A percentile compares a stretch with the other conserved stretches of the same genome.
phyloP scores from a whole-genome alignment of 2,888 invertebrate species.

The Aquatica leii region DNA sequence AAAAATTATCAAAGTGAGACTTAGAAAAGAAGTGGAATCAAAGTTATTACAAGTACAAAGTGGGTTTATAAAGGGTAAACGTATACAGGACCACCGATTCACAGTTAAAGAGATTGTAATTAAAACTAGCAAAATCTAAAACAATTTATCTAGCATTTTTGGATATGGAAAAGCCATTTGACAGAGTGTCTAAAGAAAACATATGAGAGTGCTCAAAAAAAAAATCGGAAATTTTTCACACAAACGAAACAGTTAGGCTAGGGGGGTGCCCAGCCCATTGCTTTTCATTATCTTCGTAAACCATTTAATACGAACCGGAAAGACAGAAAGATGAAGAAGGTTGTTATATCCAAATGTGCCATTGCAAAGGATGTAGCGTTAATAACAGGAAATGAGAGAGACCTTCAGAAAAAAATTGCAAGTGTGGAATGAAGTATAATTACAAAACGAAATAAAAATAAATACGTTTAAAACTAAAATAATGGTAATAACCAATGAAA shows the following conservation, averaged over 20 bases:
- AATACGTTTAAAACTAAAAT: too few species aligned
- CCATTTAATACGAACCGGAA: conserved; percentile 6
- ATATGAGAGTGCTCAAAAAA: conserved; percentile 15
- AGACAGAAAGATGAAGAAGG: conserved; percentile 2
- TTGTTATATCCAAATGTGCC: conserved; percentile 5
- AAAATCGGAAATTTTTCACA: too few species aligned
- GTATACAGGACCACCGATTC: conserved; percentile 25
- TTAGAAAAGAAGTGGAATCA: neutral
- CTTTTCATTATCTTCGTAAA: neutral
- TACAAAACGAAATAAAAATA: too few species aligned
- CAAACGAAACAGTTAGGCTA: too few species aligned
- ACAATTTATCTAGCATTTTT: conserved; percentile 20
- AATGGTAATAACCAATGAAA: conserved; percentile 2
- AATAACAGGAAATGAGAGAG: conserved; percentile 2
- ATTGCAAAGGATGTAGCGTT: conserved; percentile 12
- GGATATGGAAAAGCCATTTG: conserved; percentile 23
- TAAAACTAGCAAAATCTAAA: neutral
- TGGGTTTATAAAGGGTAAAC: conserved; percentile 20
- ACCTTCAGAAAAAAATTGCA: conserved; percentile 2
- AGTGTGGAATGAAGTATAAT: conserved; percentile 9
- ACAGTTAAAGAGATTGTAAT: conserved; percentile 22
- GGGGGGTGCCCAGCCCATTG: too few species aligned
- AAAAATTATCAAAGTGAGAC: neutral
- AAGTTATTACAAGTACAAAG: conserved; percentile 16
- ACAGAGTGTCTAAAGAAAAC: conserved; percentile 15